These are phyloP conservation scores for Drosophila multiciliata DNA, from an alignment of 2,888 invertebrate genomes.

Conservation along the genomic window DNA sequence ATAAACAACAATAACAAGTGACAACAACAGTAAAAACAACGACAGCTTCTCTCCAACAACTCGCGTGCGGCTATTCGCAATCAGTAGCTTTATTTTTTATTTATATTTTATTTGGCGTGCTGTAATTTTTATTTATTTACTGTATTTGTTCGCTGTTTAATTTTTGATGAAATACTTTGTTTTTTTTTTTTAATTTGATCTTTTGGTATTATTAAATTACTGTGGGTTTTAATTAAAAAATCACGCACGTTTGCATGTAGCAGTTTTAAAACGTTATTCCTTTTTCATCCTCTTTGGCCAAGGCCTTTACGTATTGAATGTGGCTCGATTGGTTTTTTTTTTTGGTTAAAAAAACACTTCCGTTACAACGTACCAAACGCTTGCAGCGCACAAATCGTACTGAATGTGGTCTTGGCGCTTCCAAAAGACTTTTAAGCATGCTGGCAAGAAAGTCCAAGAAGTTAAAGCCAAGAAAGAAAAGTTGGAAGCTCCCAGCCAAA, in stretches of 20 bases:
- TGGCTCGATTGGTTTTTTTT: constrained; percentile 31
- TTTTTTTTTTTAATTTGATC: constrained; percentile 17
- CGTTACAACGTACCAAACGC: constrained; percentile 77
- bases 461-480: constrained; percentile 70
- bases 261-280: constrained; percentile 17
- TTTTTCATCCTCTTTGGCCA: constrained; percentile 21
- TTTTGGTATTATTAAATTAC: constrained; percentile 7
- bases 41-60: constrained; percentile 9
- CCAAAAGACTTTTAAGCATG: constrained; percentile 80
- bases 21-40: constrained; percentile 31
- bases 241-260: constrained; percentile 35
- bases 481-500: constrained; percentile 61
- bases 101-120: constrained; percentile 13
- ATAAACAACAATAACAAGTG: constrained; percentile 61
- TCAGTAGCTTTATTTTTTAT: constrained; percentile 10
- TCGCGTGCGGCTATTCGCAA: constrained; percentile 32
- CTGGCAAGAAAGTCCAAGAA: constrained; percentile 79
- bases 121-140: constrained; percentile 38
- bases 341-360: constrained; percentile 50
- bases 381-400: constrained; percentile 73
- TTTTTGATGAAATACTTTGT: not conserved
- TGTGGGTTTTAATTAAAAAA: constrained; percentile 26
- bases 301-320: constrained; percentile 30
- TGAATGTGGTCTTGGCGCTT: constrained; percentile 71
- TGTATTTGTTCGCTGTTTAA: constrained; percentile 15